A percentile compares a stretch with the other conserved stretches of the same genome.
These are phyloP conservation scores for Lepeophtheirus salmonis DNA, from an alignment of 1,140 invertebrate species.

Conservation along the genomic window DNA sequence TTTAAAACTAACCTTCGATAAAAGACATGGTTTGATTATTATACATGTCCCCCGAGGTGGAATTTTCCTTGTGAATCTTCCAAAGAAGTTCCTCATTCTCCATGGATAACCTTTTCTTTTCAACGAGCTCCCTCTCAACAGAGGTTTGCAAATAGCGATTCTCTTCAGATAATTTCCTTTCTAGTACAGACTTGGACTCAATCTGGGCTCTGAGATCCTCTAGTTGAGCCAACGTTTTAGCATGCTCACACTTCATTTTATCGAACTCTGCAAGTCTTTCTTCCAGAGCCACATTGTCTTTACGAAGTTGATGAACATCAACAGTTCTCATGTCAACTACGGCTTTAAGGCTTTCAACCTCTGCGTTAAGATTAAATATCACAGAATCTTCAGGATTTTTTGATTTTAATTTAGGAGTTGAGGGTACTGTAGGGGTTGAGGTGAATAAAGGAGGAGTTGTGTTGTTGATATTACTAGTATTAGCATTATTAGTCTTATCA, in stretches of 20 bases:
- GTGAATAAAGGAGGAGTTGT: too few relatives aligned
- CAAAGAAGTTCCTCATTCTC: slow-evolving; percentile 30
- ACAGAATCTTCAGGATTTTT: background rate
- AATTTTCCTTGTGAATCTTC: slow-evolving; percentile 24
- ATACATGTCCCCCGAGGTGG: background rate
- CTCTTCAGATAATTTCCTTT: slow-evolving; percentile 21
- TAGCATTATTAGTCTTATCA: background rate
- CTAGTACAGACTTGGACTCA: slow-evolving; percentile 18
- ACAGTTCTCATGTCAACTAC: slow-evolving; percentile 22
- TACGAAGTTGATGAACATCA: slow-evolving; percentile 20
- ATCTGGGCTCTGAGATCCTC: slow-evolving; percentile 21
- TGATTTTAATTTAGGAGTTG: background rate
- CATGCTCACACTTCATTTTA: slow-evolving; percentile 19
- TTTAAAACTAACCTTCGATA: background rate
- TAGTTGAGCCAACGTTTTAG: slow-evolving; percentile 19
- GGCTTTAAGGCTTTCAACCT: slow-evolving; percentile 23
- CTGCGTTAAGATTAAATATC: slow-evolving; percentile 11
- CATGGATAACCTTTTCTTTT: slow-evolving; percentile 31
- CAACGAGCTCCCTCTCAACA: slow-evolving; percentile 25
- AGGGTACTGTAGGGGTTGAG: too few relatives aligned
- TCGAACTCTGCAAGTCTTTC: slow-evolving; percentile 20
- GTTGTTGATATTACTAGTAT: too few relatives aligned
- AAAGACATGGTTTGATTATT: background rate
- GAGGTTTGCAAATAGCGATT: slow-evolving; percentile 18
- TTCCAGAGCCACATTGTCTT: slow-evolving; percentile 20